A percentile compares a stretch with the other conserved stretches of the same genome.
phyloP scores from a whole-genome alignment of 2,888 invertebrate genomes.

The Pandemis heparana region DNA sequence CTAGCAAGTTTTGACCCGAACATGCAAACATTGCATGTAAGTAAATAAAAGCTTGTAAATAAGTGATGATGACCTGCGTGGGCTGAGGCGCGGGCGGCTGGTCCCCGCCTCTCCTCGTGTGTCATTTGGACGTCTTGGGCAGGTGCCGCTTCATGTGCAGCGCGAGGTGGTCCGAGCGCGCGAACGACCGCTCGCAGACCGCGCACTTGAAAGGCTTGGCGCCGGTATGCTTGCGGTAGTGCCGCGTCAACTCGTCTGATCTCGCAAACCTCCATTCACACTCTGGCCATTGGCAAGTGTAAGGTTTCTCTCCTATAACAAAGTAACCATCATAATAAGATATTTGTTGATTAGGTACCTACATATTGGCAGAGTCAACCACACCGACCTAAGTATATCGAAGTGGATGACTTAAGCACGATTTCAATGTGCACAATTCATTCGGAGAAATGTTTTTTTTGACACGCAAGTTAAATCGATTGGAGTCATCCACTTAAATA shows the following conservation, averaged over 20 bases:
- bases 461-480: too few relatives aligned
- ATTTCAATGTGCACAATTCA: too few relatives aligned
- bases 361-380: too few relatives aligned
- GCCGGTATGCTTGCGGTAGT: constrained; percentile 98
- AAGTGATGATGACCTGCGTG: constrained; percentile 61
- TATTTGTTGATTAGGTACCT: too few relatives aligned
- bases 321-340: not conserved
- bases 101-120: constrained; percentile 79
- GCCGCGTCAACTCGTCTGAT: constrained; percentile 97
- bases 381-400: too few relatives aligned
- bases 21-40: too few relatives aligned
- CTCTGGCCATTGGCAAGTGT: constrained; percentile 99
- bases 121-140: constrained; percentile 93
- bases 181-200: constrained; percentile 97
- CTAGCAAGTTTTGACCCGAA: too few relatives aligned
- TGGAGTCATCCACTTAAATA: too few relatives aligned
- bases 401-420: too few relatives aligned
- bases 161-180: constrained; percentile 97
- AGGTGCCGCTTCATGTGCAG: constrained; percentile 98
- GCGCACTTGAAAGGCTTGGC: constrained; percentile 98
- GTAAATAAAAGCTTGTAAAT: too few relatives aligned
- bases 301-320: constrained; percentile 96
- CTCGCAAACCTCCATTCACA: constrained; percentile 99
- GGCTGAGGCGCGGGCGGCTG: constrained; percentile 71
- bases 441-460: too few relatives aligned